Conservation (phyloP, 2,888 invertebrate genomes). For the Yponomeuta plumbellus region DNA sequence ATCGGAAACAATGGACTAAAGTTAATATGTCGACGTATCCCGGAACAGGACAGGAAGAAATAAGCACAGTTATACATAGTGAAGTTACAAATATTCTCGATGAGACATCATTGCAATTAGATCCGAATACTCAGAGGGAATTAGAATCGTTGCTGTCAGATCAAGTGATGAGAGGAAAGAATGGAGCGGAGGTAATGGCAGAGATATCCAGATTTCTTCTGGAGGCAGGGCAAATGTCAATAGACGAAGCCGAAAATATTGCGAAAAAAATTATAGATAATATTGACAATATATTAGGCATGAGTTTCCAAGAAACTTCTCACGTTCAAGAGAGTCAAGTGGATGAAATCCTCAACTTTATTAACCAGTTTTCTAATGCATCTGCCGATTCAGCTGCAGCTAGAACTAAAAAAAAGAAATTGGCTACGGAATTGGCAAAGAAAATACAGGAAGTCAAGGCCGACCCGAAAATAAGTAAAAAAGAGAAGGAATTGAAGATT, state of each 20-base stretch:
- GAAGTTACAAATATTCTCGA: neutral
- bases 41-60: neutral
- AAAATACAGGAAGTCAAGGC: conserved; percentile 24
- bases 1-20: neutral
- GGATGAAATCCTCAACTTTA: no score
- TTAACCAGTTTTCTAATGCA: no score
- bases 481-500: conserved; percentile 23
- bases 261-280: neutral
- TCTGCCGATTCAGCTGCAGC: no score
- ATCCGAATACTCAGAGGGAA: neutral
- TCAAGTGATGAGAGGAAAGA: neutral
- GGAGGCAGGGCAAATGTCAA: neutral
- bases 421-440: conserved; percentile 18
- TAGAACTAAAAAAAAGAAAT: no score
- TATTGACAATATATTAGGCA: no score
- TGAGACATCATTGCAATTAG: neutral
- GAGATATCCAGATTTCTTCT: neutral
- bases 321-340: no score
- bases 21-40: neutral
- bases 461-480: conserved; percentile 13
- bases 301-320: no score
- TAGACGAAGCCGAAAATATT: neutral
- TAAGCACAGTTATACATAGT: neutral
- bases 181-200: neutral
- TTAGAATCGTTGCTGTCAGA: neutral